Percentiles rank a stretch among this genome's conserved stretches.
These are phyloP conservation scores for Scaptomyza montana DNA, from an alignment of 1,140 invertebrate genomes.

Conservation along the genomic window DNA sequence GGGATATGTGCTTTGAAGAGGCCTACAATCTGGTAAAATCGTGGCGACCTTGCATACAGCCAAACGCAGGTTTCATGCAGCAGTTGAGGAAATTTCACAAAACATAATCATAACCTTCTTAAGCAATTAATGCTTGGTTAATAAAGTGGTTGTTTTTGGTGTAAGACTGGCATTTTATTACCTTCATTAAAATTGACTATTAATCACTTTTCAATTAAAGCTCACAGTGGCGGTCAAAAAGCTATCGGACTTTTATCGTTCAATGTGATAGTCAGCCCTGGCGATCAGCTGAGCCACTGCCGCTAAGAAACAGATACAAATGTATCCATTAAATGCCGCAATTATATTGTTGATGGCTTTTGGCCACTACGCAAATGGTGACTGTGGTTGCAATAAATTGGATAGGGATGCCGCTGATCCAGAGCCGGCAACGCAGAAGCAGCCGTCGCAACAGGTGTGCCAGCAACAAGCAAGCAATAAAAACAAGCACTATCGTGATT, in stretches of 20 bases:
- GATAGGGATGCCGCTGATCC: slow-evolving; percentile 32
- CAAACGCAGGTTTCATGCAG: slow-evolving; percentile 91
- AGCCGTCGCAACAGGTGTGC: slow-evolving; percentile 52
- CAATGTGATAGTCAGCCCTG: not conserved
- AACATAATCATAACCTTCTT: not conserved
- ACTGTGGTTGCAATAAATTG: slow-evolving; percentile 69
- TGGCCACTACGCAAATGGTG: slow-evolving; percentile 5
- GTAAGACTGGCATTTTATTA: not conserved
- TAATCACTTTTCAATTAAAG: too few species aligned
- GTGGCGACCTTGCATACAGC: slow-evolving; percentile 88
- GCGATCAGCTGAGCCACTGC: slow-evolving; percentile 12
- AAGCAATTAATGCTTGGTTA: slow-evolving; percentile 3
- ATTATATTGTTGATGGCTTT: slow-evolving; percentile 11
- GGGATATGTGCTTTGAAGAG: slow-evolving; percentile 87
- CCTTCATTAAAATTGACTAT: too few species aligned
- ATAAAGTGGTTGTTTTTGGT: slow-evolving; percentile 8
- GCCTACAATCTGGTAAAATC: slow-evolving; percentile 89
- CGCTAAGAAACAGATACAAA: slow-evolving; percentile 5
- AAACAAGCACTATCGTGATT: slow-evolving; percentile 68
- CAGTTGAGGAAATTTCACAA: slow-evolving; percentile 85
- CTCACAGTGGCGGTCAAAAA: not conserved
- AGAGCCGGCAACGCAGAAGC: not conserved
- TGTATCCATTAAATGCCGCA: slow-evolving; percentile 4
- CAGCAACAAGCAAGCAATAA: slow-evolving; percentile 44
- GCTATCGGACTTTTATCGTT: not conserved